Percentiles rank a stretch among this genome's conserved stretches.
Evolutionary conservation across 2,888 invertebrate species (phyloP).

Genomic region (Volucella inanis): DNA sequence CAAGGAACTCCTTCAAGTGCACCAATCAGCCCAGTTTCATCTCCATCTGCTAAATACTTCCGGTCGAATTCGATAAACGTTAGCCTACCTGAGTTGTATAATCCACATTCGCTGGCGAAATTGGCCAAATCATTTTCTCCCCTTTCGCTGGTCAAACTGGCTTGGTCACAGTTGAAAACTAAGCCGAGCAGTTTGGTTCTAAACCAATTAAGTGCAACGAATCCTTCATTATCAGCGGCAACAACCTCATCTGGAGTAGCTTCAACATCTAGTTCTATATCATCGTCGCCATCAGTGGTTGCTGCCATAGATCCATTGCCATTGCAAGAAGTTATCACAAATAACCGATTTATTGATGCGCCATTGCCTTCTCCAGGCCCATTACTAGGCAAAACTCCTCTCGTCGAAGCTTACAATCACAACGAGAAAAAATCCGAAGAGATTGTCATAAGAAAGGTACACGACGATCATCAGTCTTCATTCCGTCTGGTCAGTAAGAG

Average conservation of each 20-base stretch:
- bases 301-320: slow-evolving; percentile 37
- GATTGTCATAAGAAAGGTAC: slow-evolving; percentile 82
- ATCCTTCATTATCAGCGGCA: slow-evolving; percentile 31
- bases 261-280: slow-evolving; percentile 44
- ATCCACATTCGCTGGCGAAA: slow-evolving; percentile 82
- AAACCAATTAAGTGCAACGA: slow-evolving; percentile 79
- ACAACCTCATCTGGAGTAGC: slow-evolving; percentile 32
- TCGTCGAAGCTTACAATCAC: slow-evolving; percentile 87
- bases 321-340: slow-evolving; percentile 53
- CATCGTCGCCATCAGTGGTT: slow-evolving; percentile 28
- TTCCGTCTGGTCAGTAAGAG: slow-evolving; percentile 46
- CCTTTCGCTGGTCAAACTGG: slow-evolving; percentile 80
- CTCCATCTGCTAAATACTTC: slow-evolving; percentile 83
- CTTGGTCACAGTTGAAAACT: slow-evolving; percentile 82
- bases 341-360: slow-evolving; percentile 84
- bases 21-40: slow-evolving; percentile 81
- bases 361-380: slow-evolving; percentile 93
- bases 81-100: slow-evolving; percentile 84
- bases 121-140: slow-evolving; percentile 81
- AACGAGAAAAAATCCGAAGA: slow-evolving; percentile 78
- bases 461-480: slow-evolving; percentile 80
- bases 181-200: slow-evolving; percentile 86
- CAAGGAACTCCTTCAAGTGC: slow-evolving; percentile 85
- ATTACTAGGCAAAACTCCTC: slow-evolving; percentile 90
- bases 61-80: slow-evolving; percentile 86